These are phyloP conservation scores for Odocoileus virginianus DNA, from an alignment of 2,113 vertebrate species.

Conservation along the genomic window DNA sequence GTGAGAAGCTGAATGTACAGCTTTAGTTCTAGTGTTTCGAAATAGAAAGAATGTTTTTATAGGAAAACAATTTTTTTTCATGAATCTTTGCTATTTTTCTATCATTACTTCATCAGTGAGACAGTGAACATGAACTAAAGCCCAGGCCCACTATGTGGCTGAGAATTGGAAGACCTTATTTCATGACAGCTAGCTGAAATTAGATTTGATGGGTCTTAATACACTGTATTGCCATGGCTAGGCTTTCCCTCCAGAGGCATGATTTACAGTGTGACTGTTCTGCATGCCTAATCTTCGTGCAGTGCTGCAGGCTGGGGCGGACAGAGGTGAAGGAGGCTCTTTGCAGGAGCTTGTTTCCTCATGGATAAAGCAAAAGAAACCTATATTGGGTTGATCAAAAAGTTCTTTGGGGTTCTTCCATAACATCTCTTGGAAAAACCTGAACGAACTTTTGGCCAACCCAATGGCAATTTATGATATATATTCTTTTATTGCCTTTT, in stretches of 20 bases:
- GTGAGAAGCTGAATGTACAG: background rate
- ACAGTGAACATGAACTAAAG: background rate
- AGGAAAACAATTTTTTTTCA: background rate
- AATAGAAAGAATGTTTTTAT: background rate
- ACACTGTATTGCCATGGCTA: background rate
- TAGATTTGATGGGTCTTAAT: background rate
- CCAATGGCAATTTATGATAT: background rate
- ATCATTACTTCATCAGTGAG: background rate
- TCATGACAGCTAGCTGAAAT: background rate
- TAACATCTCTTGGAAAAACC: background rate
- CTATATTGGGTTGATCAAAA: background rate
- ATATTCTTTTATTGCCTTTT: background rate
- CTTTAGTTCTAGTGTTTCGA: background rate
- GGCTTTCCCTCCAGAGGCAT: background rate
- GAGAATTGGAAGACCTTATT: background rate
- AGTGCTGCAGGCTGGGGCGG: background rate
- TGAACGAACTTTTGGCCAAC: background rate
- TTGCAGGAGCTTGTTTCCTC: background rate
- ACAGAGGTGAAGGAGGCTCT: background rate
- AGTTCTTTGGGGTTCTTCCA: background rate
- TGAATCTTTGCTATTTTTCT: background rate
- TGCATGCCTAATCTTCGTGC: accelerated
- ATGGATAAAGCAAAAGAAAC: background rate
- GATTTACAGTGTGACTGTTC: background rate
- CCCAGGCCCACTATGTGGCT: too few species aligned